Evolutionary conservation across 2,888 invertebrate species (phyloP), one percentile per base, ranked within the genome.

Genomic region (Rambutsinella grinnellia): DNA sequence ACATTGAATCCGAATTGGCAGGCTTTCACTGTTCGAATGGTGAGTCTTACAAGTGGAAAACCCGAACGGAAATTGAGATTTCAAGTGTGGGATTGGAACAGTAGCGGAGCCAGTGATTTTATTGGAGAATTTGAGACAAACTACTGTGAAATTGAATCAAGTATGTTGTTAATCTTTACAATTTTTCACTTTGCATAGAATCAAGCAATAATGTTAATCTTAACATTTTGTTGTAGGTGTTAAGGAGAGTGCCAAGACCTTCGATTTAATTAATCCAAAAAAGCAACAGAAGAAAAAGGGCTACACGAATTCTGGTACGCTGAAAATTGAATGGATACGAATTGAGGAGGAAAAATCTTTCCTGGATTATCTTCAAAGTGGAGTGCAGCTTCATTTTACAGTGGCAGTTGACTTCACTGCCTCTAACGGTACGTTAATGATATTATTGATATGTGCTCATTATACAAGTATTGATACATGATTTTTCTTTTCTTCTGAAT

Each of bases 1-100:
- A 88, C 87, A 1, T 84, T 88, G 65, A 88, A 89, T 83, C 89
- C 89, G 3, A 86, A 86, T 27, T 89, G 89, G 89, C 83, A 85
- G 68, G 86, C 87, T 6, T 87, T 90, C 69, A 85, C 84, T 3
- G 47, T 82, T 21, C 63, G 83, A 17, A 78, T 82, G 1, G 84
- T 86, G 19, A 80, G 85, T 2, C 84, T 89, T 54, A 89, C 88
- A 78, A 87, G 86, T 76, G 87, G 87, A n/a, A 88, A 88, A 80
- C 85, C 87, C 79, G 86, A 87, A 70, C 85, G 89, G 61, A 83
- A 85, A 24, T 85, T 90, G 24, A 85, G 86, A 71, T 85, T 89
- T 53, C 88, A 88, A 79, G 88, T 88, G 67, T 88, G 84, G 84
- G 89, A 89, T 81, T 88, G 88, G 87, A 87, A 89, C 81, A 86